These are phyloP conservation scores for Tetanocera ferruginea DNA, from an alignment of 2,888 invertebrate genomes.

Conservation along the genomic window DNA sequence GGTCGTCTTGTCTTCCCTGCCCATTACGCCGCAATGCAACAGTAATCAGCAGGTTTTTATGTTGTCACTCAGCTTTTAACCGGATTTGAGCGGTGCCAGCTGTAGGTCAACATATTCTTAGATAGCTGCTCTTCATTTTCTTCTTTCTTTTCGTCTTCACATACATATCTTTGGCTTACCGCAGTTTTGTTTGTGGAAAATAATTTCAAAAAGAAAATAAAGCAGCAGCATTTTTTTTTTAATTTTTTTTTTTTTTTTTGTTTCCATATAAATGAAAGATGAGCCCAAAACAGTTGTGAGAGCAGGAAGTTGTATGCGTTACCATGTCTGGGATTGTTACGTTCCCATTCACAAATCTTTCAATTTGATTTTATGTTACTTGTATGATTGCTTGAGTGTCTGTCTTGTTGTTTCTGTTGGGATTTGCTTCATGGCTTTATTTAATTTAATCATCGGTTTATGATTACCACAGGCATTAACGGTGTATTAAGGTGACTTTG, in stretches of 20 bases:
- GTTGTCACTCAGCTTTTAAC: slow-evolving; percentile 17
- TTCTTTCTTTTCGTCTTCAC: no score
- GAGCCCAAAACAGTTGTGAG: neutral
- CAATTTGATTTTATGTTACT: neutral
- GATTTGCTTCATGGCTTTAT: neutral
- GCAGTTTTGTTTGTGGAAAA: no score
- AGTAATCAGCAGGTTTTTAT: no score
- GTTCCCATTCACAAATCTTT: slow-evolving; percentile 15
- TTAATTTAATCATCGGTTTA: slow-evolving; percentile 10
- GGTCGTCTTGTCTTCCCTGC: no score
- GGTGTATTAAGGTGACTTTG: neutral
- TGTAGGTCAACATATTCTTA: slow-evolving; percentile 6
- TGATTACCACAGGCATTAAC: neutral
- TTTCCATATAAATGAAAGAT: no score
- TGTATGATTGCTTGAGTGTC: no score
- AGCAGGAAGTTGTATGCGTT: slow-evolving; percentile 11
- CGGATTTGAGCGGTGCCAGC: neutral
- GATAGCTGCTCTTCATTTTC: no score
- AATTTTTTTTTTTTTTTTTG: no score
- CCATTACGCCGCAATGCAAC: no score
- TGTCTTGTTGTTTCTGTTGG: neutral
- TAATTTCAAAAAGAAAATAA: no score
- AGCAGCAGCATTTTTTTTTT: no score
- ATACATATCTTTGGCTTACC: no score
- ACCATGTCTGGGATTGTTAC: slow-evolving; percentile 4